A percentile compares a stretch with the other conserved stretches of the same genome.
These are phyloP conservation scores for Prionailurus bengalensis DNA, from an alignment of 2,113 vertebrate genomes.

Conservation along the genomic window DNA sequence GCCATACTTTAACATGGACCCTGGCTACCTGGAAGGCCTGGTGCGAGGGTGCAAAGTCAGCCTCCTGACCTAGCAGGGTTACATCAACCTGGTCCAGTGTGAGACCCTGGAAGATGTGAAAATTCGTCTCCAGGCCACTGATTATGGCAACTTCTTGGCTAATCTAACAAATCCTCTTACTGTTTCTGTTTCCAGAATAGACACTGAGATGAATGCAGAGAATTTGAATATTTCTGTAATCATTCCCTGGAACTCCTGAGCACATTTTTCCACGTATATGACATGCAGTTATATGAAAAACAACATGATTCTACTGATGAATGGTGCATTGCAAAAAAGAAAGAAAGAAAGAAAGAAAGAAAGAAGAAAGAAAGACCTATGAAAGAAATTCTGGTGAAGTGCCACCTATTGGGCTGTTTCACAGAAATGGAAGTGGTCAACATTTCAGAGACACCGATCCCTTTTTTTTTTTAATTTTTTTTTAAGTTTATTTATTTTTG, in stretches of 20 bases:
- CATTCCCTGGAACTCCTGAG: constrained; percentile 92
- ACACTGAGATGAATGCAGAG: constrained; percentile 91
- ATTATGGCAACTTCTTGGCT: constrained; percentile 92
- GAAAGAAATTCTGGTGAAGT: constrained; percentile 92
- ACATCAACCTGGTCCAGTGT: constrained; percentile 92
- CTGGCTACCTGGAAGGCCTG: constrained; percentile 94
- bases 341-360: neutral
- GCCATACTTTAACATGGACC: constrained; percentile 92
- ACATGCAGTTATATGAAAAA: constrained; percentile 97
- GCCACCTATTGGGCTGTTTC: constrained; percentile 93
- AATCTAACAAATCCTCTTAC: constrained; percentile 90
- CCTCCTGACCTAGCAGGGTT: constrained; percentile 91
- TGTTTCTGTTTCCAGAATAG: constrained; percentile 89
- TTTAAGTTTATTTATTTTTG: too few relatives aligned
- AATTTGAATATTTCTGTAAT: constrained; percentile 93
- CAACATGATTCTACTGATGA: constrained; percentile 94
- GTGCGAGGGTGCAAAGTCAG: constrained; percentile 93
- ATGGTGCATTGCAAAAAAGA: constrained; percentile 90
- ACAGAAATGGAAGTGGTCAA: constrained; percentile 95
- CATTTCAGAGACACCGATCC: constrained; percentile 93
- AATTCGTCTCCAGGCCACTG: constrained; percentile 93
- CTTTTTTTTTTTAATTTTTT: constrained; percentile 80
- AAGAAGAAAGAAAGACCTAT: constrained; percentile 77
- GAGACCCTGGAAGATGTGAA: constrained; percentile 95
- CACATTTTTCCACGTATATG: constrained; percentile 92